Evolutionary conservation across 2,888 invertebrate genomes (phyloP), one percentile per base, ranked within the genome.

Genomic region (Lasioglossum oenotherae): DNA sequence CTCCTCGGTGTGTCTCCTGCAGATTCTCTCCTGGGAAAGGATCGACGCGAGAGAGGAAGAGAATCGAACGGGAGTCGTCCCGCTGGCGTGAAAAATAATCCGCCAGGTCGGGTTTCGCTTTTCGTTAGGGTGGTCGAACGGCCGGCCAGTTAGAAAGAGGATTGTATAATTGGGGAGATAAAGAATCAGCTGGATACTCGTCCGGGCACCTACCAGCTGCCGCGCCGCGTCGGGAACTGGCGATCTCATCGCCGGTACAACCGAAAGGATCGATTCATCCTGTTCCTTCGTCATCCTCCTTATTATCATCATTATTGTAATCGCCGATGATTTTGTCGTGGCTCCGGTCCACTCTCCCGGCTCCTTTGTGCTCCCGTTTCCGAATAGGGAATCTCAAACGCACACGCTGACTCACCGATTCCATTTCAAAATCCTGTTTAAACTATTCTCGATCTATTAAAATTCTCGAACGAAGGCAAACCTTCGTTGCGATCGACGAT

Each of bases 111-210:
- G 80, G 82, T 87, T 82, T 87, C 85, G 82, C 78, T 90, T 86
- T 86, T 87, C 86, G 83, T 90, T 90, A 73, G 88, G 90, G 91
- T 90, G 89, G 90, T 87, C 90, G 85, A 78, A 82, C 78, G 91
- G 84, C 84, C 88, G 87, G 89, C 91, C 93, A 94, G 94, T 94
- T 94, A 94, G 92, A 92, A 91, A 89, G 90, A 91, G 91, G 93
- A 92, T 93, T 93, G 92, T 92, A 93, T 94, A 94, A 94, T 94
- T 94, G 94, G 92, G 90, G 89, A 92, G 94, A 94, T 94, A 93
- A 94, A 94, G 93, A 93, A 93, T 93, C 92, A 91, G 92, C 74
- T 78, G 92, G 92, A 93, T 94, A 94, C 93, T 93, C 93, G 94
- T 93, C 90, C 93, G 93, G 92, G 92, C 93, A 93, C 92, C 93